phyloP scores from a whole-genome alignment of 2,888 invertebrate species.

The Perizoma flavofasciatum region DNA sequence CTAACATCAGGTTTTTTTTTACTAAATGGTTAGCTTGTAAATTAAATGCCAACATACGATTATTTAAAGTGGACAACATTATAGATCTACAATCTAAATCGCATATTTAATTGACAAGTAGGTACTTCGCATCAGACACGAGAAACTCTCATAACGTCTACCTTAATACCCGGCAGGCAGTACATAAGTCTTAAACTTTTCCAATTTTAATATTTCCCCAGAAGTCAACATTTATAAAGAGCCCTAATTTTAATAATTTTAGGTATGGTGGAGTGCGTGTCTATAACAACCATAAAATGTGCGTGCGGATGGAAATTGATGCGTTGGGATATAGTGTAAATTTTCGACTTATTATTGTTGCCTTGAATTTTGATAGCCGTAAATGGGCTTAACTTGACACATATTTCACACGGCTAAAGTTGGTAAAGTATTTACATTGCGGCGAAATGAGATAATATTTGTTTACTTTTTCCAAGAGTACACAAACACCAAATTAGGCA shows the following conservation, averaged over 20 bases:
- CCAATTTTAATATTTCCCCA: constrained; percentile 60
- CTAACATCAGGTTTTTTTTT: constrained; percentile 6
- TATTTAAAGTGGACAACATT: constrained; percentile 1
- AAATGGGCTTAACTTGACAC: constrained; percentile 53
- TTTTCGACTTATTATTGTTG: constrained; percentile 67
- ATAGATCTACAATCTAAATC: constrained; percentile 3
- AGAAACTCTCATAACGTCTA: constrained; percentile 43
- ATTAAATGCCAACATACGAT: constrained; percentile 13
- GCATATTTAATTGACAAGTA: constrained; percentile 17
- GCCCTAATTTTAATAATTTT: constrained; percentile 70
- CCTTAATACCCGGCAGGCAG: constrained; percentile 38
- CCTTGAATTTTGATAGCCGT: constrained; percentile 62
- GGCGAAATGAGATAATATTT: constrained; percentile 20
- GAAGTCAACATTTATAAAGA: constrained; percentile 63
- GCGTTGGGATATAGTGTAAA: constrained; percentile 68
- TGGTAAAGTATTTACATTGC: constrained; percentile 28
- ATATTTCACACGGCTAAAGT: constrained; percentile 46
- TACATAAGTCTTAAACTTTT: constrained; percentile 58
- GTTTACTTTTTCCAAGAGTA: constrained; percentile 25
- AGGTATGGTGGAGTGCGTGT: constrained; percentile 64
- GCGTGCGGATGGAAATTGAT: constrained; percentile 68
- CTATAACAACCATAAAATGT: constrained; percentile 66
- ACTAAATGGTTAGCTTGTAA: constrained; percentile 12
- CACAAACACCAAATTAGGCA: constrained; percentile 37
- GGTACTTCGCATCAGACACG: constrained; percentile 2